phyloP scores from a whole-genome alignment of 2,797 vertebrate genomes.

The Onychomys leucogaster region DNA sequence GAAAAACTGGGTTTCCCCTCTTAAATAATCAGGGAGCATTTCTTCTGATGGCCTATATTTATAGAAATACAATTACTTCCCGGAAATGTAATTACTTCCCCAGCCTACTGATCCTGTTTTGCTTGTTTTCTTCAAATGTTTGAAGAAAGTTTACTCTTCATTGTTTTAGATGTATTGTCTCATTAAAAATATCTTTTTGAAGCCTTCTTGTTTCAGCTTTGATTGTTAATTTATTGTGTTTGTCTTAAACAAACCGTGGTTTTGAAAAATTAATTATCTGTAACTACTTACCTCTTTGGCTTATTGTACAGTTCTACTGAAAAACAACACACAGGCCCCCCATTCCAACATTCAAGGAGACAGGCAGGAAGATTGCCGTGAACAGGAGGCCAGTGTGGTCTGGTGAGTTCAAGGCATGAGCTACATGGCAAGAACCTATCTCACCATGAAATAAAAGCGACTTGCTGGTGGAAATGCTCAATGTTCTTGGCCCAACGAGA shows the following conservation, averaged over 20 bases:
- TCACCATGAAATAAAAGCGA: not conserved
- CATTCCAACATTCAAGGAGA: not conserved
- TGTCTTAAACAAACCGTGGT: conserved; percentile 27
- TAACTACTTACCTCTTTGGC: conserved; percentile 51
- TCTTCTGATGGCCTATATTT: conserved; percentile 52
- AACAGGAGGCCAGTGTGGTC: not conserved
- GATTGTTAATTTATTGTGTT: conserved; percentile 50
- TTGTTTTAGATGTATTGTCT: conserved; percentile 39
- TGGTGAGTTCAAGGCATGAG: not conserved
- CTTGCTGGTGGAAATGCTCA: not conserved
- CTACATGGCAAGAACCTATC: not conserved
- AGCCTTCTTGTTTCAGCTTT: conserved; percentile 54
- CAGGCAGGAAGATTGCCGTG: not conserved
- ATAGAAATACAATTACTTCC: not conserved
- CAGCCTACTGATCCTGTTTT: not conserved
- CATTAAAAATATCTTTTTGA: conserved; percentile 59
- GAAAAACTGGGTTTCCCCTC: not conserved
- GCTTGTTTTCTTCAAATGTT: conserved; percentile 1
- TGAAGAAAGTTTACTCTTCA: conserved; percentile 54
- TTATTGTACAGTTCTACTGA: conserved; percentile 22
- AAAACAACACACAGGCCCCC: not conserved
- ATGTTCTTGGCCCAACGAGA: not conserved
- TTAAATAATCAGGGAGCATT: not conserved
- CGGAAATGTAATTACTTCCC: not conserved
- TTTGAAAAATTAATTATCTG: conserved; percentile 33